Percentiles rank a stretch among this genome's conserved stretches.
Evolutionary conservation across 1,140 invertebrate genomes (phyloP).

Genomic region (Drosophila lacertosa): DNA sequence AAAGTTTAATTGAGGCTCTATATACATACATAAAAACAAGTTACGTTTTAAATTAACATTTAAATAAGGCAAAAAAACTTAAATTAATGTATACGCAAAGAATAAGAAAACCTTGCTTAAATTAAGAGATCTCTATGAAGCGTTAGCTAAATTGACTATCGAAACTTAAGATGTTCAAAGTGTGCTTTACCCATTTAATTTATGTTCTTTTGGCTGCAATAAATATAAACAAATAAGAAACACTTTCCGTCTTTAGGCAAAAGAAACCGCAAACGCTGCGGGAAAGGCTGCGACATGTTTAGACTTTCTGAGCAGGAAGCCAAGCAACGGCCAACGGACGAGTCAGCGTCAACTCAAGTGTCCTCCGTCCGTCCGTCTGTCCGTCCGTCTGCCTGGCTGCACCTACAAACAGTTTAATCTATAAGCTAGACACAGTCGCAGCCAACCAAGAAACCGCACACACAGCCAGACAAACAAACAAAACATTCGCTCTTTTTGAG

Average conservation of each 20-base stretch:
- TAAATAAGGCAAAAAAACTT: too few relatives aligned
- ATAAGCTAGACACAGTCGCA: conserved; percentile 20
- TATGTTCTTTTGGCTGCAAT: background rate
- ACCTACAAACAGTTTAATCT: conserved; percentile 50
- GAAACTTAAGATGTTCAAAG: background rate
- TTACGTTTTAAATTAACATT: too few relatives aligned
- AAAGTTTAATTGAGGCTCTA: too few relatives aligned
- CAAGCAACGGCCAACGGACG: conserved; percentile 59
- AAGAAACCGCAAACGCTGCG: conserved; percentile 62
- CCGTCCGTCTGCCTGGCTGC: conserved; percentile 46
- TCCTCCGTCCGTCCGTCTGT: conserved; percentile 28
- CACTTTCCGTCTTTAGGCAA: conserved; percentile 73
- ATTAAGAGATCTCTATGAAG: too few relatives aligned
- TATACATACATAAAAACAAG: too few relatives aligned
- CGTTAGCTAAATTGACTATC: background rate
- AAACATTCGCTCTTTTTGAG: conserved; percentile 49
- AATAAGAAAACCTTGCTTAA: too few relatives aligned
- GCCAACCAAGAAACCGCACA: conserved; percentile 5
- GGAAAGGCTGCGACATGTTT: conserved; percentile 73
- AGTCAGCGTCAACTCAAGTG: conserved; percentile 50
- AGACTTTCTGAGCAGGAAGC: conserved; percentile 75
- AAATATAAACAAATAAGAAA: conserved; percentile 52
- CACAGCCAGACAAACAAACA: conserved; percentile 17
- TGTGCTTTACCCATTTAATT: background rate
- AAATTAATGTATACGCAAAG: too few relatives aligned